phyloP scores from a whole-genome alignment of 2,113 vertebrate species.

The Axis porcinus region DNA sequence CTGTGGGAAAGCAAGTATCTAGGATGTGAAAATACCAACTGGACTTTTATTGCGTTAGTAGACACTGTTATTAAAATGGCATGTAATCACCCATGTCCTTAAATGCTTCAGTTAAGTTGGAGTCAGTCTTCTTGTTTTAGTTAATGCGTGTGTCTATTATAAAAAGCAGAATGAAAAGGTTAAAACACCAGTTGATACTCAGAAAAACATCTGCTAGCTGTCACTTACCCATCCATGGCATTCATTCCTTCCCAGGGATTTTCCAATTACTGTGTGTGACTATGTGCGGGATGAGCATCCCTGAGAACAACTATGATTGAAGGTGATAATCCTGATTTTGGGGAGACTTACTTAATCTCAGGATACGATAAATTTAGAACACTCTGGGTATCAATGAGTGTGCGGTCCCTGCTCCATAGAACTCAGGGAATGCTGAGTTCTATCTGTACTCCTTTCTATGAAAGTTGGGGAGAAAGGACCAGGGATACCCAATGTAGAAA shows the following conservation, averaged over 20 bases:
- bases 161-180: not conserved
- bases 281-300: not conserved
- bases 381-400: not conserved
- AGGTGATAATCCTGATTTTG: not conserved
- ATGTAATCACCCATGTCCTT: not conserved
- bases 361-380: accelerated
- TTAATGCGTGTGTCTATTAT: not conserved
- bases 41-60: not conserved
- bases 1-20: constrained; percentile 29
- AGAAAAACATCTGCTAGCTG: not conserved
- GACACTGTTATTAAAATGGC: not conserved
- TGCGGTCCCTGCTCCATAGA: not conserved
- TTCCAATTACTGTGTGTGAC: not conserved
- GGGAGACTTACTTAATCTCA: not conserved
- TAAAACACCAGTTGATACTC: not conserved
- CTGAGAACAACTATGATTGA: not conserved
- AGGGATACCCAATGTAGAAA: not conserved
- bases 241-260: not conserved
- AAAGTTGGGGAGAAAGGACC: not conserved
- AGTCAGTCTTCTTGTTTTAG: not conserved
- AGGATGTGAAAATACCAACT: not conserved
- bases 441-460: not conserved
- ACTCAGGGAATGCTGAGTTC: not conserved
- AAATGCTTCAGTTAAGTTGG: not conserved
- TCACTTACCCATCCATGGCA: not conserved